A percentile compares a stretch with the other conserved stretches of the same genome.
Conservation (phyloP, 2,113 vertebrate genomes). For the Callospermophilus lateralis region DNA sequence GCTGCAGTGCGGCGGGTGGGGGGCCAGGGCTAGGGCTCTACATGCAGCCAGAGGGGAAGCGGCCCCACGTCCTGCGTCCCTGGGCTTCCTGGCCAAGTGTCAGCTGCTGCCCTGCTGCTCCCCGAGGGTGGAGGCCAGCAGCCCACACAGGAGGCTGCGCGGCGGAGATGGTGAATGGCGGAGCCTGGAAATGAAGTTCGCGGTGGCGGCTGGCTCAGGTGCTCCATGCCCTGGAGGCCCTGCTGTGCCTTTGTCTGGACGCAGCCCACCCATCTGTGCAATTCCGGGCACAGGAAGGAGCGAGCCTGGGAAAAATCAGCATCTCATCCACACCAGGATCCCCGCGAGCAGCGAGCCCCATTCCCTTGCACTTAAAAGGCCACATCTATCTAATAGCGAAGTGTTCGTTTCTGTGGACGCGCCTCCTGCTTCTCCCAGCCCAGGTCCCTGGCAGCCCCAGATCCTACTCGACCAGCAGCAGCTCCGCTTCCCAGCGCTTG, state of each 20-base stretch:
- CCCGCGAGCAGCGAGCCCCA: fast-evolving
- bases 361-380: not conserved
- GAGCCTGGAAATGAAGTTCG: not conserved
- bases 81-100: no score
- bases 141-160: fast-evolving
- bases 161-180: not conserved
- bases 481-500: fast-evolving
- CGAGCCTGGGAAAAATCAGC: fast-evolving
- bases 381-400: not conserved
- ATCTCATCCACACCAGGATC: not conserved
- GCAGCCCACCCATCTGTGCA: fast-evolving
- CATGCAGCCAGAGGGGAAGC: fast-evolving
- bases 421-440: not conserved
- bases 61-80: fast-evolving
- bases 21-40: fast-evolving
- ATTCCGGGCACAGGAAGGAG: fast-evolving
- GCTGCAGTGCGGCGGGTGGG: not conserved
- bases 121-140: fast-evolving
- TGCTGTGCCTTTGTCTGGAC: not conserved
- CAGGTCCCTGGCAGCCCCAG: fast-evolving
- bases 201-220: fast-evolving
- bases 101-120: not conserved
- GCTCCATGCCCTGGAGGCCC: fast-evolving
- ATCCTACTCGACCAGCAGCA: fast-evolving
- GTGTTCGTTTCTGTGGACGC: not conserved